Evolutionary conservation across 1,140 invertebrate species (phyloP).

Genomic region (Polypedilum pembai): DNA sequence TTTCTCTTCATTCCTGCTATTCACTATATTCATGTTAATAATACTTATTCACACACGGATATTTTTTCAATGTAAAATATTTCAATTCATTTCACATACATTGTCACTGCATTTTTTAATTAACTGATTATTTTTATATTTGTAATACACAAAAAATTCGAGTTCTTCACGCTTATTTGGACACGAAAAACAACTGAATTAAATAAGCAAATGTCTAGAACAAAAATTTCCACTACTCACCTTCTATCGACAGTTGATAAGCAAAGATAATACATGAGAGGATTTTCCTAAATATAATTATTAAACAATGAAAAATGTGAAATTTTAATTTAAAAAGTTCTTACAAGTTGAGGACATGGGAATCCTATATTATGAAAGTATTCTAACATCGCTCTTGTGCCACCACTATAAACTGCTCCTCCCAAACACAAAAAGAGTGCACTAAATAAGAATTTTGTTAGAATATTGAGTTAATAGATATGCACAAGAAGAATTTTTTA

Average conservation of each 20-base stretch:
- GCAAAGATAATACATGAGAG: slow-evolving; percentile 89
- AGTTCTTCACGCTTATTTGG: neutral
- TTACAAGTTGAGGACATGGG: slow-evolving; percentile 72
- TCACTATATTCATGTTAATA: neutral
- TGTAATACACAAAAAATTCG: neutral
- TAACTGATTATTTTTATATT: neutral
- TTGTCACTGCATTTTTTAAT: neutral
- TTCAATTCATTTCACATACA: neutral
- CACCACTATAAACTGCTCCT: slow-evolving; percentile 84
- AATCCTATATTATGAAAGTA: slow-evolving; percentile 88
- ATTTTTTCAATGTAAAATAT: neutral
- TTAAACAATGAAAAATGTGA: too few species aligned
- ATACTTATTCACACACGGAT: neutral
- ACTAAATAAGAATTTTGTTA: slow-evolving; percentile 30
- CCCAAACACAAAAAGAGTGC: slow-evolving; percentile 75
- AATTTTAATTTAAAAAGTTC: too few species aligned
- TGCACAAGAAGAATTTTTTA: neutral
- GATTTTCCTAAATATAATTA: slow-evolving; percentile 59
- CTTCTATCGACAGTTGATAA: slow-evolving; percentile 84
- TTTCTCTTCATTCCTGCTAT: neutral
- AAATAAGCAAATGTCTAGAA: too few species aligned
- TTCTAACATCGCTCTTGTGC: slow-evolving; percentile 79
- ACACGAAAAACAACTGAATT: neutral
- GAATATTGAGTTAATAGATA: neutral
- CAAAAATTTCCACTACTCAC: slow-evolving; percentile 43